Base-by-base conservation (phyloP, 2,888 invertebrate species). In the Gortyna flavago region DNA sequence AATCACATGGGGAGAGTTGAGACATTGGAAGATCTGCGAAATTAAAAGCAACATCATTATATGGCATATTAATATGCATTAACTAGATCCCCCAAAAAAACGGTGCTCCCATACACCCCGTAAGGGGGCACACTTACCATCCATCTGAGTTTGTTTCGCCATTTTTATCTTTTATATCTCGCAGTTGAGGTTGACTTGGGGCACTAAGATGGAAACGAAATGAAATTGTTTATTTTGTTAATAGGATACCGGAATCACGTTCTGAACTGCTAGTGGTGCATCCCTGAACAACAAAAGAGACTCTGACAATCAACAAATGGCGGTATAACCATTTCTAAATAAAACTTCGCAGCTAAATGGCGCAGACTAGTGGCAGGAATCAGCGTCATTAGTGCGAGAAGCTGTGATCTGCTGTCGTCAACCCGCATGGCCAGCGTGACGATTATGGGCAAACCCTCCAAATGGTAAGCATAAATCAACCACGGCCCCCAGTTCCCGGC, bases 11-110 rank as follows among this genome's bases (percentile, higher is more conserved):
- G 93, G 94, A 13, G 85, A 83, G 16, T 86, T 91, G 16, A 93
- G 82, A 69, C 94, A 94, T 0, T 51, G 48, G 78, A 84, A 89
- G 21, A 94, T 84, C 94, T 94, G 89, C 32, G 86, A 91, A 70
- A 67, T 72, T 67, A n/a, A 72, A 70, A 48, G 13, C 61, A 44
- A 57, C 16, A 32, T 48, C 25, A 29, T 29, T n/a, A 38, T 18
- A 11, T 32, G 32, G 18, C 29, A 21, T 41, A 16, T 11, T 41
- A 16, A 16, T 59, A 57, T 57, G n/a, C n/a, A 57, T n/a, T 25
- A 54, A n/a, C 13, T 16, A 29, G 16, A 57, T 29, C n/a, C n/a
- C 11, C 57, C n/a, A 54, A 41, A 41, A 41, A 44, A 44, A 44
- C 3, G 13, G 11, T 41, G 41, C 41, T 5, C 41, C 41, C 13